phyloP scores from a whole-genome alignment of 1,140 invertebrate species.

The Drosophila setifemur region DNA sequence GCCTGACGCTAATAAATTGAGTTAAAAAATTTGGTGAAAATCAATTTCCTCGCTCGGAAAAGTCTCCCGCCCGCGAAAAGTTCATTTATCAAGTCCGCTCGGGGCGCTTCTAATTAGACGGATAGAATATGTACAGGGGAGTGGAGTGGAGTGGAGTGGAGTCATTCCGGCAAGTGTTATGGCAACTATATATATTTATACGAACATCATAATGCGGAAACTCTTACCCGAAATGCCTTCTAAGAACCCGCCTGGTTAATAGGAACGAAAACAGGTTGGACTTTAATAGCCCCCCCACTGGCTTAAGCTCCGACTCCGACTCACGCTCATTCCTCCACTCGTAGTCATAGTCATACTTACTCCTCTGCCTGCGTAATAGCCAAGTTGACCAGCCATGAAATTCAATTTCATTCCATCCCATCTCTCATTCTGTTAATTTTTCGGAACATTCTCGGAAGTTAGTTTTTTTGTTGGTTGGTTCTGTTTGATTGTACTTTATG shows the following conservation, averaged over 20 bases:
- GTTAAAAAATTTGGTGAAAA: constrained; percentile 67
- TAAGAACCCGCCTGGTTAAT: constrained; percentile 64
- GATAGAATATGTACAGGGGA: constrained; percentile 2
- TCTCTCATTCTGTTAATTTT: constrained; percentile 29
- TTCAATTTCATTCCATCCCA: constrained; percentile 61
- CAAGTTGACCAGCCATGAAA: constrained; percentile 58
- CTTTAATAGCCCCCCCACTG: constrained; percentile 57
- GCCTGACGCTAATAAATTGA: constrained; percentile 69
- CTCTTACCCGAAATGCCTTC: constrained; percentile 55
- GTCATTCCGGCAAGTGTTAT: constrained; percentile 46
- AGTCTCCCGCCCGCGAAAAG: background rate
- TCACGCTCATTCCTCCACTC: too few species aligned
- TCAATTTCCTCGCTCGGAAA: constrained; percentile 30
- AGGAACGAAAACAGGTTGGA: constrained; percentile 59
- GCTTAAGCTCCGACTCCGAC: constrained; percentile 33
- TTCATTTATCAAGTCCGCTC: constrained; percentile 32
- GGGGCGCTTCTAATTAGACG: constrained; percentile 47
- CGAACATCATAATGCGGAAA: constrained; percentile 55
- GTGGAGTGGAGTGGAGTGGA: too few species aligned
- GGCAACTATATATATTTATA: constrained; percentile 56
- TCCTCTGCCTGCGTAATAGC: constrained; percentile 59
- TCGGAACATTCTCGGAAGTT: constrained; percentile 60
- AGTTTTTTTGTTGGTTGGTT: background rate
- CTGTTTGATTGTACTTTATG: constrained; percentile 8
- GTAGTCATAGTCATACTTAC: background rate